Evolutionary conservation across 2,888 invertebrate genomes (phyloP).

Genomic region (Scelioninae gen. 1): DNA sequence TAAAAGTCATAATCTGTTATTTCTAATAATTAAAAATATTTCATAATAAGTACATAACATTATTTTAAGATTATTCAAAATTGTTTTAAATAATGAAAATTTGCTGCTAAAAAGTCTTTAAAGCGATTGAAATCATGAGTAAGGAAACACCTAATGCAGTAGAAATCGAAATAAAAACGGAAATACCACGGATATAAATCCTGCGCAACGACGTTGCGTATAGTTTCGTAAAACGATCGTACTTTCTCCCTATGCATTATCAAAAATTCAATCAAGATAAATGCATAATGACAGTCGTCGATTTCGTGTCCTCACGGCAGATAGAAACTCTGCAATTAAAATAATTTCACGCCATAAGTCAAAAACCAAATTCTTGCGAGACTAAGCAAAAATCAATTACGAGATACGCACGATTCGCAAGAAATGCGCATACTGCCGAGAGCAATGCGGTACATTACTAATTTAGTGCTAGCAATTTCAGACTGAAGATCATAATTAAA

Average conservation of each 20-base stretch:
- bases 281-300: constrained; percentile 31
- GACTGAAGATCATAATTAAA: constrained; percentile 29
- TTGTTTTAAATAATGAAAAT: too few species aligned
- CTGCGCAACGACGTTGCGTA: constrained; percentile 2
- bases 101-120: too few species aligned
- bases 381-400: constrained; percentile 43
- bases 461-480: constrained; percentile 38
- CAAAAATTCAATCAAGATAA: constrained; percentile 50
- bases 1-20: too few species aligned
- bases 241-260: constrained; percentile 34
- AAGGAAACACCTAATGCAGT: background rate
- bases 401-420: constrained; percentile 21
- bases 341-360: constrained; percentile 47
- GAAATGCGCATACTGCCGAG: background rate
- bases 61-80: too few species aligned
- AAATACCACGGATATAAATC: constrained; percentile 29
- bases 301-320: constrained; percentile 5
- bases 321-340: constrained; percentile 45
- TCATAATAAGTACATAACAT: too few species aligned
- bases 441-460: constrained; percentile 13
- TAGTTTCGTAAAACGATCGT: constrained; percentile 15
- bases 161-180: constrained; percentile 16
- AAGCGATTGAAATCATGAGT: background rate
- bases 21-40: too few species aligned
- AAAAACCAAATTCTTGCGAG: constrained; percentile 22